Evolutionary conservation across 2,113 vertebrate species (phyloP), one percentile per base, ranked within the genome.

Genomic region (Corythaixoides concolor): DNA sequence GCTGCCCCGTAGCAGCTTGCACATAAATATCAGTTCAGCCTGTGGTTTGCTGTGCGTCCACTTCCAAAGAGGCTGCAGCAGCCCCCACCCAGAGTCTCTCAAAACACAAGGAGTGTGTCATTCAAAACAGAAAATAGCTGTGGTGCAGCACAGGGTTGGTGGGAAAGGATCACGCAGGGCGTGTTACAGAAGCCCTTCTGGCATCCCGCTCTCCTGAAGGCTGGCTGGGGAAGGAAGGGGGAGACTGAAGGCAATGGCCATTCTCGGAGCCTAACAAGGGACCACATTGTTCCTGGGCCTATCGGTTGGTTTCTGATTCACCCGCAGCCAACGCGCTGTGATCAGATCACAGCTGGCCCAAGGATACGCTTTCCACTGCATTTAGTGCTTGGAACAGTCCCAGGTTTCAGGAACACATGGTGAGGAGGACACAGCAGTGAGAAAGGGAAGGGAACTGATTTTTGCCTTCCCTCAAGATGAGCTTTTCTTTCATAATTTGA

Each of bases 341-440:
- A 97, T 97, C 97, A 97, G 97, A 98, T 98, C 95, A 90, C 98
- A 98, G 98, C 98, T 98, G 98, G 97, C 98, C 97, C 79, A 32
- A 97, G 97, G 98, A 98, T 98, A 97, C 6, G 72, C 96, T 98
- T 98, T 98, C 97, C 97, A 98, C 92, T 92, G 97, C 95, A 85
- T 97, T 97, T 96, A 98, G 97, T 58, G 85, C 95, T 98, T 98
- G 98, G 98, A 98, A 97, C 82, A 75, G 95, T 76, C 98, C 97
- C 98, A 98, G 95, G 89, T 98, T 98, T 97, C 50, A n/a, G 91
- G 94, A 98, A 96, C 98, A 98, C 98, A 97, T 98, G 98, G 96
- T 88, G 93, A 89, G 91, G 92, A 97, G 78, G 69, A 86, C 82
- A 95, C 94, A 97, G 97, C 97, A 95, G 95, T 95, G 96, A 95